Evolutionary conservation across 2,113 vertebrate species (phyloP), one percentile per base, ranked within the genome.

Genomic region (Otocyon megalotis): DNA sequence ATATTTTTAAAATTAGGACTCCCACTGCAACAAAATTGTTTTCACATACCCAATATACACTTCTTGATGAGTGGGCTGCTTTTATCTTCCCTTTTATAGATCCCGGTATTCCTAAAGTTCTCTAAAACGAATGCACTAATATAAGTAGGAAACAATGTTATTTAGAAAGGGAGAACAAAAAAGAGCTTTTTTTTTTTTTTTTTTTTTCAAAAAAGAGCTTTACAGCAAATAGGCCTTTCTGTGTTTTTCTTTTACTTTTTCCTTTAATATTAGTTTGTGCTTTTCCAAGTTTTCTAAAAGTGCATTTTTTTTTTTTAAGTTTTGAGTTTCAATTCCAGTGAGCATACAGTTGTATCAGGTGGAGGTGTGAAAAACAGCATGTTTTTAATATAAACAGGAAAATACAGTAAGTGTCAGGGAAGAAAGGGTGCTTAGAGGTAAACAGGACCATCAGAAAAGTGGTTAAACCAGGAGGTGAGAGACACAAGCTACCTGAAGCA

Each of bases 211-310:
- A 92, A 17, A 24, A 13, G 28, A 54, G 35, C 32, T 93, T 96
- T 50, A 19, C 20, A 26, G 43, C 35, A 83, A 92, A 74, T 32
- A 60, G 15, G 53, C 48, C 24, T 88, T 92, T 37, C 43, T 77
- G 32, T 16, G n/a, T 28, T 93, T 32, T 74, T 62, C 26, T 82
- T 96, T 54, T 35, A 30, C 20, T 63, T 58, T 76, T 32, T 60
- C 30, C 35, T 88, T 94, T 89, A 77, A 60, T 24, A 76, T 96
- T 74, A 50, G 22, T 85, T 80, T 63, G 1, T 88, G 93, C 79
- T 90, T 90, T n/a, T 43, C 48, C n/a, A 81, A 43, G 28, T 94
- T 97, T 96, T 95, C 85, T 94, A 53, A 71, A 96, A 89, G 35
- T 69, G 8, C 5, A 7, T 90, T 7, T 80, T 63, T 67, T 80